Evolutionary conservation across 1,140 invertebrate species (phyloP).

Genomic region (Pseudachorutes palmiensis): DNA sequence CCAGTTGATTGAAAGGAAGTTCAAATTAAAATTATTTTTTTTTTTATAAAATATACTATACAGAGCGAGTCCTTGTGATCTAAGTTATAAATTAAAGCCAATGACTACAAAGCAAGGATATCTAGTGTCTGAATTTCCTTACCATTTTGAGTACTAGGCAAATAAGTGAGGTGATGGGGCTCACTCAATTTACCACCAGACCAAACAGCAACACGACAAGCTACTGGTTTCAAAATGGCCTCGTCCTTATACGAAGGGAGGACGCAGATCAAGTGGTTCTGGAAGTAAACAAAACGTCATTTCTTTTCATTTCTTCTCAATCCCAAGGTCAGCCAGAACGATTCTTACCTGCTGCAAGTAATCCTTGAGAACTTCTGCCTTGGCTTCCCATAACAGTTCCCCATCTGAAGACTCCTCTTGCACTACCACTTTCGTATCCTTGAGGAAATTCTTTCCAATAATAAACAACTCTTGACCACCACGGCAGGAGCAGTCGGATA

Average conservation of each 20-base stretch:
- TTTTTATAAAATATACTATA: too few relatives aligned
- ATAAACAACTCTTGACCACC: conserved; percentile 88
- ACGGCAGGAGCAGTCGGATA: conserved; percentile 63
- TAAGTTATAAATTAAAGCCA: conserved; percentile 6
- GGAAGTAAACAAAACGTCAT: conserved; percentile 41
- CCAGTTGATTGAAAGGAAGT: too few relatives aligned
- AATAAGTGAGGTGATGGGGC: conserved; percentile 72
- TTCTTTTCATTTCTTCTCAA: neutral
- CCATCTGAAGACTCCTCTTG: conserved; percentile 53
- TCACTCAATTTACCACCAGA: conserved; percentile 83
- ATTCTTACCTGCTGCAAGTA: conserved; percentile 64
- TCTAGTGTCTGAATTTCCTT: conserved; percentile 16
- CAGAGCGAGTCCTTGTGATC: conserved; percentile 29
- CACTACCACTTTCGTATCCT: conserved; percentile 84
- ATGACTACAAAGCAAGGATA: conserved; percentile 21
- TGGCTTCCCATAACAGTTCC: conserved; percentile 61
- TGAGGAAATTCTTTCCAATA: conserved; percentile 92
- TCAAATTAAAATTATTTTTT: too few relatives aligned
- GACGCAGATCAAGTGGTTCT: conserved; percentile 89
- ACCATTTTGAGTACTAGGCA: conserved; percentile 35
- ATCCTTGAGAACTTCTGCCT: conserved; percentile 70
- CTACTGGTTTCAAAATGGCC: conserved; percentile 57
- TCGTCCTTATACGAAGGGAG: conserved; percentile 69
- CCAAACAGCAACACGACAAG: conserved; percentile 58
- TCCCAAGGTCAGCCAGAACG: too few relatives aligned